Base-by-base conservation (phyloP, 2,888 invertebrate species). In the Mesorhabditis belari region DNA sequence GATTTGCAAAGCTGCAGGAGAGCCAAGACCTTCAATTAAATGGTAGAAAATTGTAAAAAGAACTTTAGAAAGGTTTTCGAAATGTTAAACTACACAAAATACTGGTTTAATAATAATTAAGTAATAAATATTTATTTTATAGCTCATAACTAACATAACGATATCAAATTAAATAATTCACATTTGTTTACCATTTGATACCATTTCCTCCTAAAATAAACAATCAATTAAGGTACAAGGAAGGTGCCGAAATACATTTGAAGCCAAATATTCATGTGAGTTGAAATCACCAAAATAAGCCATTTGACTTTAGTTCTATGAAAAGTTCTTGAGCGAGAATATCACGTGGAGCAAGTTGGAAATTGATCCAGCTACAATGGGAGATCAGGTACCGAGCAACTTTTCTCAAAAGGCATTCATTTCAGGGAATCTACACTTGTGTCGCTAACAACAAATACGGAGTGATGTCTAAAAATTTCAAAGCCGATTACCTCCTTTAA, bases 1-100 rank as follows among this genome's bases (percentile, higher is more conserved):
- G 81, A 85, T 93, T 62, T 94, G 93, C 82, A 89, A 90, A 53
- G 93, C 93, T 0, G 88, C 88, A 79, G 93, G 93, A 1, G 87
- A 88, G 69, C 93, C 93, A 0, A 85, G 91, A 52, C 93, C 93
- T 0, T 90, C 90, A 71, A 91, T 93, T 67, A 93, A 92, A 23
- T 94, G 93, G 93, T 91, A n/a, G n/a, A n/a, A n/a, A n/a, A n/a
- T n/a, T n/a, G n/a, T n/a, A n/a, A n/a, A n/a, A n/a, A n/a, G n/a
- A n/a, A n/a, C n/a, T n/a, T n/a, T n/a, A n/a, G n/a, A n/a, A n/a
- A n/a, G n/a, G n/a, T n/a, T n/a, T n/a, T n/a, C n/a, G n/a, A n/a
- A n/a, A n/a, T n/a, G n/a, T n/a, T n/a, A n/a, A n/a, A n/a, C n/a
- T n/a, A n/a, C n/a, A n/a, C n/a, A n/a, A n/a, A n/a, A n/a, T n/a